Evolutionary conservation across 1,140 invertebrate genomes (phyloP).

Genomic region (Galleria mellonella): DNA sequence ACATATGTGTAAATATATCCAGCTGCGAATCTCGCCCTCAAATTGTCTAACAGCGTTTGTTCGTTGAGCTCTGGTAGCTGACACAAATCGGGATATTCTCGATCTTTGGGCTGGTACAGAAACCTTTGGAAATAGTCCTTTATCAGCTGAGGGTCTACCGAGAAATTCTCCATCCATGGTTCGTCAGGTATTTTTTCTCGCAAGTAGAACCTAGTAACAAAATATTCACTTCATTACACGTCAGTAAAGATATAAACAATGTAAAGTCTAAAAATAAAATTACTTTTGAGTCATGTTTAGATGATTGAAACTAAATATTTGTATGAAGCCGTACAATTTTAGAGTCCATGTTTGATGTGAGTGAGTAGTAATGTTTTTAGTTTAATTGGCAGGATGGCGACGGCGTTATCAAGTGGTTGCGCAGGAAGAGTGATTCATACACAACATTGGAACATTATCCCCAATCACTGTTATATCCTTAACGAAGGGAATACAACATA

Average conservation of each 20-base stretch:
- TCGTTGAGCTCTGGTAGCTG: constrained; percentile 96
- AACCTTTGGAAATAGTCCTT: constrained; percentile 94
- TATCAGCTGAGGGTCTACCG: constrained; percentile 92
- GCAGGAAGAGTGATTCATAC: constrained; percentile 64
- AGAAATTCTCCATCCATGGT: constrained; percentile 88
- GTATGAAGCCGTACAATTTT: constrained; percentile 25
- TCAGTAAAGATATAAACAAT: not conserved
- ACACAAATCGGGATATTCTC: constrained; percentile 96
- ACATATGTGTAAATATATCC: constrained; percentile 98
- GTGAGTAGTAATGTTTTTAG: constrained; percentile 37
- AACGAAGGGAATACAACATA: not conserved
- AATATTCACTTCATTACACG: constrained; percentile 2
- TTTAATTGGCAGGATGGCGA: constrained; percentile 63
- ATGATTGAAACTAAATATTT: constrained; percentile 32
- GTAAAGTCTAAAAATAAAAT: constrained; percentile 11
- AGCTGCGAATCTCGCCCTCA: constrained; percentile 90
- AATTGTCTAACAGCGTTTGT: constrained; percentile 92
- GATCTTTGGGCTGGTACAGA: constrained; percentile 90
- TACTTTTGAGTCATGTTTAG: constrained; percentile 51
- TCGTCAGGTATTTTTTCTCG: constrained; percentile 86
- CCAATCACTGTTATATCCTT: constrained; percentile 42
- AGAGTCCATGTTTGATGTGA: constrained; percentile 33
- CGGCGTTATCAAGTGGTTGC: constrained; percentile 49
- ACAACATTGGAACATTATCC: constrained; percentile 42
- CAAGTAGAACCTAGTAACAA: constrained; percentile 82